These are phyloP conservation scores for Crocuta crocuta DNA, from an alignment of 2,113 vertebrate species.

Conservation along the genomic window DNA sequence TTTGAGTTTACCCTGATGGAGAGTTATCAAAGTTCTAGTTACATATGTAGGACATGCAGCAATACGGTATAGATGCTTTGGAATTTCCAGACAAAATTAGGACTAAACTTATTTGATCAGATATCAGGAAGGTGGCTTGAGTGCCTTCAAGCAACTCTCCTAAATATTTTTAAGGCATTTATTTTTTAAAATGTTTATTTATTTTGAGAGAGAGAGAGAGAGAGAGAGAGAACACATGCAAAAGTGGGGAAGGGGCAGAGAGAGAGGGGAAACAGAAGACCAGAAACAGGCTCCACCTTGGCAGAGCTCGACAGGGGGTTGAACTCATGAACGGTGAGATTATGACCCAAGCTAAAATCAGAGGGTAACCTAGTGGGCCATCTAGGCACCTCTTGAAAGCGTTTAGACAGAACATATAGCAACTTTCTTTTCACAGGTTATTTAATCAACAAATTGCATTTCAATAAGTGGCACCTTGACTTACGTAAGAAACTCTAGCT, in stretches of 20 bases:
- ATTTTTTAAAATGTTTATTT: no score
- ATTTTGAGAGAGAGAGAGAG: no score
- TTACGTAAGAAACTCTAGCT: not conserved
- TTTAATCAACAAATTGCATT: not conserved
- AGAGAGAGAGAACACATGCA: no score
- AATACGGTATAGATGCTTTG: not conserved
- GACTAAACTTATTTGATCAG: not conserved
- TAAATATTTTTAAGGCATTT: conserved; percentile 29
- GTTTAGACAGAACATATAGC: not conserved
- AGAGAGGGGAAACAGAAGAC: no score
- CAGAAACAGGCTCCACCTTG: no score
- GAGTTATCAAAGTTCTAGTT: not conserved
- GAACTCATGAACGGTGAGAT: no score
- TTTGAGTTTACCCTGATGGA: conserved; percentile 4
- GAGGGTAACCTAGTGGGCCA: no score
- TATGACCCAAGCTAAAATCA: no score
- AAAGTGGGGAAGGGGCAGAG: no score
- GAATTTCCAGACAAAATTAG: conserved; percentile 24
- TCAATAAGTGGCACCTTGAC: not conserved
- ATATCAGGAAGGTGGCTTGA: not conserved
- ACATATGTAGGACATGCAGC: not conserved
- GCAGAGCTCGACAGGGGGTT: no score
- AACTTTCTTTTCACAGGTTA: not conserved
- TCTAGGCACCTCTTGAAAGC: not conserved
- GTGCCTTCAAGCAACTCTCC: not conserved